Evolutionary conservation across 1,140 invertebrate species (phyloP), one percentile per base, ranked within the genome.

Genomic region (Pectinophora gossypiella): DNA sequence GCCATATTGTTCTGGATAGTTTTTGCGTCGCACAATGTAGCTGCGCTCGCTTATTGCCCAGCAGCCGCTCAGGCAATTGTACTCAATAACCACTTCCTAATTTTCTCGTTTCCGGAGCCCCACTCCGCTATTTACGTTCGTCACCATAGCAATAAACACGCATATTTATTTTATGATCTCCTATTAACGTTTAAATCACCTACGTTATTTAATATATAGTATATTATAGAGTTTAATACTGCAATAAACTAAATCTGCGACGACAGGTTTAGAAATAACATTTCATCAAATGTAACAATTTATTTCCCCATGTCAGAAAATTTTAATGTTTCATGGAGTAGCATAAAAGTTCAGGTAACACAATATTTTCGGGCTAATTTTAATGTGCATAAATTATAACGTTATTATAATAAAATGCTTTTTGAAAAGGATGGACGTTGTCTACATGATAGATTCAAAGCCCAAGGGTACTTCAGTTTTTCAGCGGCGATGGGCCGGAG

Each of bases 1-100:
- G 27, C 27, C 6, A 32, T 7, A n/a, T 32, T 32, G 10, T 23
- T 32, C n/a, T 32, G n/a, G n/a, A n/a, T n/a, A n/a, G n/a, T n/a
- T n/a, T n/a, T n/a, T n/a, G n/a, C n/a, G 27, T 32, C 9, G 27
- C n/a, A 12, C 27, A n/a, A 9, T 12, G 27, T 32, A 32, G 27
- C 27, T 32, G 2, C 1, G 27, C 27, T 32, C 27, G 27, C 15
- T 40, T 9, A 40, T 40, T 40, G 36, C 60, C 53, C 20, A 53
- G 55, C 43, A 60, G 59, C 46, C 21, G 35, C 61, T 52, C 56
- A 59, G 61, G 60, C 78, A 86, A 84, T 86, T 84, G 80, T 64
- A 56, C 63, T 69, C 78, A 84, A 76, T 84, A 77, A 73, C 69
- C 66, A 82, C 80, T 76, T 86, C 80, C 83, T 86, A 81, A 86